A percentile compares a stretch with the other conserved stretches of the same genome.
phyloP scores from a whole-genome alignment of 2,113 vertebrate species.

The Odocoileus virginianus region DNA sequence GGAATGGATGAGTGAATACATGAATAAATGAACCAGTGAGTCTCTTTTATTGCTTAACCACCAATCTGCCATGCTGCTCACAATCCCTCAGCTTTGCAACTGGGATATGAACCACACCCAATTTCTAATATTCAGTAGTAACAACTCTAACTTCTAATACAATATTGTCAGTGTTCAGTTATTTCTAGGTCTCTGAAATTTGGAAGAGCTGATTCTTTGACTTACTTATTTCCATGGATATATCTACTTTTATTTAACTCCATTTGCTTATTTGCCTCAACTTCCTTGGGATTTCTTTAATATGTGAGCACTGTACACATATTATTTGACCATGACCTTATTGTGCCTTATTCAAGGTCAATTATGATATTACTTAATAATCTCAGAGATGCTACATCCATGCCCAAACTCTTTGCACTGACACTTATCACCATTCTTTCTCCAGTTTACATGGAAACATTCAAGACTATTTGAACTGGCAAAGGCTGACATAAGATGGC shows the following conservation, averaged over 20 bases:
- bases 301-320: not conserved
- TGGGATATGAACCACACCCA: not conserved
- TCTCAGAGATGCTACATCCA: not conserved
- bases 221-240: not conserved
- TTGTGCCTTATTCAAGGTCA: conserved; percentile 17
- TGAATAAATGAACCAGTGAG: not conserved
- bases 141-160: not conserved
- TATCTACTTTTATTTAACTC: conserved; percentile 12
- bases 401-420: not conserved
- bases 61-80: not conserved
- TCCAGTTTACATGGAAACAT: not conserved
- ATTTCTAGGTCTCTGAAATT: not conserved
- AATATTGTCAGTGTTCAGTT: not conserved
- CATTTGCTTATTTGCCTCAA: not conserved
- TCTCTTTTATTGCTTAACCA: not conserved
- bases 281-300: conserved; percentile 12
- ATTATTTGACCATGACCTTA: not conserved
- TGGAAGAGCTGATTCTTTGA: not conserved
- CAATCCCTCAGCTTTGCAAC: not conserved
- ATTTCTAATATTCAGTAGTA: not conserved
- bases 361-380: not conserved
- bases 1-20: not conserved
- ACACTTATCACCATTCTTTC: not conserved
- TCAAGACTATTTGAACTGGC: conserved; percentile 38
- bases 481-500: conserved; percentile 37